Conservation (phyloP, 2,113 vertebrate genomes). For the Deroptyus accipitrinus region DNA sequence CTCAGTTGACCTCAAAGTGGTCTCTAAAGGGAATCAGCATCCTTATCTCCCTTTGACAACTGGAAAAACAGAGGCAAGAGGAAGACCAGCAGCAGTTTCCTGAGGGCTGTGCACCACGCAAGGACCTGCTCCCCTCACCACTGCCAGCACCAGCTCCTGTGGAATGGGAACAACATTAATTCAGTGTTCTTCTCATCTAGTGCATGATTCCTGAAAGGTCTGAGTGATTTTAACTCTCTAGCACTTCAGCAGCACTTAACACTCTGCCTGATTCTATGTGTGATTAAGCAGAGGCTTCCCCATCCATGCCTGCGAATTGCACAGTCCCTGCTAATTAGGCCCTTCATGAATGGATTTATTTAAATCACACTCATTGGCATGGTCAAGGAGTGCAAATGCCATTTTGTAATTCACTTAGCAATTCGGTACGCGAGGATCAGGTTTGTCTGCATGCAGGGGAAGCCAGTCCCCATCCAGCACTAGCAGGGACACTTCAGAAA, state of each 20-base stretch:
- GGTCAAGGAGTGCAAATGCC: background rate
- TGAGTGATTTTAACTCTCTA: background rate
- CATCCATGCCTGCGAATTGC: background rate
- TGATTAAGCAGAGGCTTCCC: background rate
- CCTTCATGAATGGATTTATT: conserved; percentile 26
- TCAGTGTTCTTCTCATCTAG: background rate
- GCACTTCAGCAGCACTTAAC: background rate
- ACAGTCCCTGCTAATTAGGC: conserved; percentile 3
- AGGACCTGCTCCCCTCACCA: background rate
- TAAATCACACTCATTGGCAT: conserved; percentile 4
- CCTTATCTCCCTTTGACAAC: background rate
- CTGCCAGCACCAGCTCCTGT: background rate
- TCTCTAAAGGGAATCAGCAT: background rate
- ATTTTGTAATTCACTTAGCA: background rate
- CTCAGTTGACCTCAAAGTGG: background rate
- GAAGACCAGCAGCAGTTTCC: background rate
- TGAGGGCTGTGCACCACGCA: background rate
- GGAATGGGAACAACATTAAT: background rate
- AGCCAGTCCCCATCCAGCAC: background rate
- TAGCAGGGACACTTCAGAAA: background rate
- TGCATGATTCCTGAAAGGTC: background rate
- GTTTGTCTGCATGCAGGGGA: background rate
- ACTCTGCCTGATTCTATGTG: background rate
- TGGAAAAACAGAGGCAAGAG: background rate
- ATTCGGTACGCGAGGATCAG: background rate